Percentiles rank a stretch among this genome's conserved stretches.
phyloP scores from a whole-genome alignment of 2,888 invertebrate species.

The Halocaridina rubra region DNA sequence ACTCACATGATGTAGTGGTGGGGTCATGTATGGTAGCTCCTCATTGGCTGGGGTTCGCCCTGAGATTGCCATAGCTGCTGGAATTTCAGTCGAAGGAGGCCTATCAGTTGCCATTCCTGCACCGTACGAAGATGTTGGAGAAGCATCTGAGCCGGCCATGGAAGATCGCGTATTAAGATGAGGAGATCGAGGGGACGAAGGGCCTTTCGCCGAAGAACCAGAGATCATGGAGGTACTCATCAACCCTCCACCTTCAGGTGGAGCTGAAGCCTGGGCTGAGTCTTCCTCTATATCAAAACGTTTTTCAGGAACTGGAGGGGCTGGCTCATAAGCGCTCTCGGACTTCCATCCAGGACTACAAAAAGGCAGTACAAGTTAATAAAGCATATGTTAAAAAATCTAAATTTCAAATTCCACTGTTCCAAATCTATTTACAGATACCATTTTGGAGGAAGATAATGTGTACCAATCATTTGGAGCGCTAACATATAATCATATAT shows the following conservation, averaged over 20 bases:
- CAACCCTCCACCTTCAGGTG: conserved; percentile 15
- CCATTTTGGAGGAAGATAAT: no score
- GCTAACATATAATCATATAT: no score
- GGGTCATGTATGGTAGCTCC: conserved; percentile 90
- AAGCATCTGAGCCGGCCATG: conserved; percentile 9
- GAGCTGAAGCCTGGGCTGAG: not conserved
- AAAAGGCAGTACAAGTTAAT: no score
- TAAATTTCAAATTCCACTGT: no score
- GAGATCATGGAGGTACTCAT: conserved; percentile 33
- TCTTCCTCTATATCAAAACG: conserved; percentile 51
- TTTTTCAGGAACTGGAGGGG: conserved; percentile 52
- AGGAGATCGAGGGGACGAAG: conserved; percentile 41
- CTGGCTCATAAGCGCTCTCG: conserved; percentile 41
- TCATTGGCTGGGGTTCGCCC: conserved; percentile 88
- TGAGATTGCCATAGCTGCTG: conserved; percentile 87
- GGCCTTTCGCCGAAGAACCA: conserved; percentile 27
- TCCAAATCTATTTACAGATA: no score
- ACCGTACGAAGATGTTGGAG: conserved; percentile 31
- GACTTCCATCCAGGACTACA: conserved; percentile 34
- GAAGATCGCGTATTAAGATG: conserved; percentile 15
- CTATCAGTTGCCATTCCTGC: conserved; percentile 9
- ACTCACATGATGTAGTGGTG: conserved; percentile 73
- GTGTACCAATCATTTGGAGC: no score
- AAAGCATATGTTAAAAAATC: no score
- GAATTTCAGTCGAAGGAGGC: conserved; percentile 71